These are phyloP conservation scores for Artibeus lituratus DNA, from an alignment of 2,797 vertebrate genomes.

Conservation along the genomic window DNA sequence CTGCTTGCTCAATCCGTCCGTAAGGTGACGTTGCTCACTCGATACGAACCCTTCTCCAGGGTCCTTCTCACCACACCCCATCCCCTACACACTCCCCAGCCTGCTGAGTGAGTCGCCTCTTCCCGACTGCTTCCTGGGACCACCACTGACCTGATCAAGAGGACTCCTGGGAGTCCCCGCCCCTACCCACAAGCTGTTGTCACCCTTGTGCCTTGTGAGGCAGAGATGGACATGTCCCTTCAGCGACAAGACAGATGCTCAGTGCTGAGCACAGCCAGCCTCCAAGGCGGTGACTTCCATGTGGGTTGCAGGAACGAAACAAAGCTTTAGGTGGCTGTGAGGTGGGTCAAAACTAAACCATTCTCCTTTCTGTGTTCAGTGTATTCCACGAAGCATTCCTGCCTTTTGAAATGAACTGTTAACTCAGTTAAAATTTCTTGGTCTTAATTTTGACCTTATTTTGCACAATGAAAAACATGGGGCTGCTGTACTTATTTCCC, in stretches of 20 bases:
- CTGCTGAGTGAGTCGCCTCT: accelerated
- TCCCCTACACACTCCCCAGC: accelerated
- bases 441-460: background rate
- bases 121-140: accelerated
- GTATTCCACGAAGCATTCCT: background rate
- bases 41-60: background rate
- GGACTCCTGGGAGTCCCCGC: background rate
- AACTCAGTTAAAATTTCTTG: background rate
- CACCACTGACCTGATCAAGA: background rate
- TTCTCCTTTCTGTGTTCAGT: background rate
- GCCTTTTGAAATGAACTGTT: background rate
- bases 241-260: background rate
- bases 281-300: background rate
- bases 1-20: background rate
- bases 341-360: background rate
- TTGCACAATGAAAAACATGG: background rate
- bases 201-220: background rate
- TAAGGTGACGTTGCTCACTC: background rate
- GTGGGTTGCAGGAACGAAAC: background rate
- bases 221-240: accelerated
- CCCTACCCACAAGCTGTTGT: background rate
- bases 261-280: background rate
- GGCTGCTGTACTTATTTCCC: accelerated
- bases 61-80: background rate
- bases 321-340: background rate